These are phyloP conservation scores for Noctua pronuba DNA, from an alignment of 2,888 invertebrate species.

Conservation along the genomic window DNA sequence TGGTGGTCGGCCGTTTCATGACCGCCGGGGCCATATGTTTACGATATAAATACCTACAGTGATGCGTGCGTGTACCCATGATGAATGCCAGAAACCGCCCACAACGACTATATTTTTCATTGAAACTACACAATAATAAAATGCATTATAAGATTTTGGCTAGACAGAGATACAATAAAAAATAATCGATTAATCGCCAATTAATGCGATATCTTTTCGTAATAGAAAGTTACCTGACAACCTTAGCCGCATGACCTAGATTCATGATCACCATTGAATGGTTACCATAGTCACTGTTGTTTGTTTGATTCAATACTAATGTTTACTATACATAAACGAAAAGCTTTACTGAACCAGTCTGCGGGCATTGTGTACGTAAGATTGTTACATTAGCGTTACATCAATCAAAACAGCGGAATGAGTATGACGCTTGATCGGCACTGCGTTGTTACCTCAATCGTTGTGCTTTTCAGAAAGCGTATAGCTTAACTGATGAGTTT, in stretches of 20 bases:
- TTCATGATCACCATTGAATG: slow-evolving; percentile 72
- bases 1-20: slow-evolving; percentile 75
- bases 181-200: slow-evolving; percentile 45
- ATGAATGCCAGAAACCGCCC: slow-evolving; percentile 86
- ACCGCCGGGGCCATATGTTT: slow-evolving; percentile 86
- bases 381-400: slow-evolving; percentile 62
- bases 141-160: slow-evolving; percentile 33
- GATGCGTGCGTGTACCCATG: slow-evolving; percentile 77
- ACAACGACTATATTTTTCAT: slow-evolving; percentile 67
- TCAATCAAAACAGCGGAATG: slow-evolving; percentile 70
- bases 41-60: slow-evolving; percentile 83
- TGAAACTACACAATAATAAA: slow-evolving; percentile 39
- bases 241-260: slow-evolving; percentile 73
- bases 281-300: slow-evolving; percentile 72
- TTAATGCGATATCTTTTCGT: slow-evolving; percentile 57
- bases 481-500: slow-evolving; percentile 18
- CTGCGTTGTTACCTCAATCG: slow-evolving; percentile 49
- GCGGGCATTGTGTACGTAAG: slow-evolving; percentile 50
- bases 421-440: slow-evolving; percentile 71
- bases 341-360: slow-evolving; percentile 34
- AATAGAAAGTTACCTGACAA: slow-evolving; percentile 69
- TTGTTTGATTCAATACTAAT: slow-evolving; percentile 69
- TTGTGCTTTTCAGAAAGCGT: slow-evolving; percentile 43
- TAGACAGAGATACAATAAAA: slow-evolving; percentile 47
- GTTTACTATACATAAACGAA: slow-evolving; percentile 54